phyloP scores from a whole-genome alignment of 2,113 vertebrate species.

The Dicerorhinus sumatrensis region DNA sequence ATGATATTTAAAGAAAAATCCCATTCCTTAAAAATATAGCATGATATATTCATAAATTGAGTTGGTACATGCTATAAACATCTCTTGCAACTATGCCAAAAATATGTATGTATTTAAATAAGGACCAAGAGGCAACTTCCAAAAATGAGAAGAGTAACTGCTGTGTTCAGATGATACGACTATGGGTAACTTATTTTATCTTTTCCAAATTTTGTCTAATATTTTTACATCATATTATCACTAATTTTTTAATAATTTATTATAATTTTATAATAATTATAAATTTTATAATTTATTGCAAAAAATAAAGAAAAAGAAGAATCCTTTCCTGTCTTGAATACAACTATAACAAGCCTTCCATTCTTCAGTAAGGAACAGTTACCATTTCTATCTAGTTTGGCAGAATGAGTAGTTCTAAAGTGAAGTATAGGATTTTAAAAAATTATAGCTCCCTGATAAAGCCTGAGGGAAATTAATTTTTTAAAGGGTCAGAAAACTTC shows the following conservation, averaged over 20 bases:
- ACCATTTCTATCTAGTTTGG: neutral
- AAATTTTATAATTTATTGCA: neutral
- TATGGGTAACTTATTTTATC: neutral
- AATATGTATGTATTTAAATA: conserved; percentile 41
- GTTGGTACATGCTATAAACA: neutral
- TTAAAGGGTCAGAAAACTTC: conserved; percentile 40
- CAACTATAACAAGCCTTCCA: conserved; percentile 31
- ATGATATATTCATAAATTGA: conserved; percentile 41
- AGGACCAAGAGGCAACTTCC: neutral
- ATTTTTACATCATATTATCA: neutral
- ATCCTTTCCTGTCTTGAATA: neutral
- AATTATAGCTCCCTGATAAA: conserved; percentile 31
- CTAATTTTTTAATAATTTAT: neutral
- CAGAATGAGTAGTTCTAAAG: neutral
- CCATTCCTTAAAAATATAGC: conserved; percentile 15
- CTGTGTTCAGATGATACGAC: neutral
- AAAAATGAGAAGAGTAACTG: conserved; percentile 20
- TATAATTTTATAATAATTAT: too few relatives aligned
- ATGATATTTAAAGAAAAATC: conserved; percentile 57
- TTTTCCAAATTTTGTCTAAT: conserved; percentile 19
- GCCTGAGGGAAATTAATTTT: conserved; percentile 76
- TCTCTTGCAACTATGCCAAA: conserved; percentile 11
- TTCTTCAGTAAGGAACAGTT: conserved; percentile 33
- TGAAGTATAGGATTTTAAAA: conserved; percentile 37
- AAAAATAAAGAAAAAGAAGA: conserved; percentile 34